Percentiles rank a stretch among this genome's conserved stretches.
phyloP scores from a whole-genome alignment of 2,888 invertebrate species.

The Baronia brevicornis region DNA sequence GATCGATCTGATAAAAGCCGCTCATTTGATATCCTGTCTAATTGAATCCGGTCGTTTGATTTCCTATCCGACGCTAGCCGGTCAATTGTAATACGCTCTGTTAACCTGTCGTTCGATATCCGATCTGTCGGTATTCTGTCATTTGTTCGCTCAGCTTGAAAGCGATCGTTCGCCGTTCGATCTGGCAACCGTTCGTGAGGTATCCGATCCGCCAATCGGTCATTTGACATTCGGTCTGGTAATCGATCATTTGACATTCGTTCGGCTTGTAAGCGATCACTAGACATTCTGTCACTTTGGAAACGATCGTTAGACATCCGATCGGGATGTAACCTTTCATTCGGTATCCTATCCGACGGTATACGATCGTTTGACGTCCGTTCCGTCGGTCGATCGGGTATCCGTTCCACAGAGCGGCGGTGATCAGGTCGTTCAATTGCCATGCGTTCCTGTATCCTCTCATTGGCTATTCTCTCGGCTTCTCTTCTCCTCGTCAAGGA shows the following conservation, averaged over 20 bases:
- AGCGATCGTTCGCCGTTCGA: constrained; percentile 18
- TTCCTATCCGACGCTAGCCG: constrained; percentile 21
- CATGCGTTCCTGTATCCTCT: constrained; percentile 35
- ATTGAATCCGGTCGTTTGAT: constrained; percentile 16
- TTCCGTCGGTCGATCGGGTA: constrained; percentile 35
- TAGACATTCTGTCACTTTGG: constrained; percentile 25
- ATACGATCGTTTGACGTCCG: constrained; percentile 22
- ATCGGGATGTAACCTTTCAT: constrained; percentile 21
- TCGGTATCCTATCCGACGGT: constrained; percentile 24
- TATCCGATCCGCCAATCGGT: constrained; percentile 20
- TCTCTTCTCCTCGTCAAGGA: constrained; percentile 31
- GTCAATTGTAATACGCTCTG: constrained; percentile 16
- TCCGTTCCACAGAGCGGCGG: constrained; percentile 35
- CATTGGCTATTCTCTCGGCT: constrained; percentile 30
- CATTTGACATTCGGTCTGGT: constrained; percentile 12
- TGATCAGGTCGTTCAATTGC: constrained; percentile 35
- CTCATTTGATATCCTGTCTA: constrained; percentile 19
- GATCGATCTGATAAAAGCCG: constrained; percentile 27
- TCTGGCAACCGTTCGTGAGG: constrained; percentile 18
- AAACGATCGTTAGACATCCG: constrained; percentile 19
- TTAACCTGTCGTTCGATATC: constrained; percentile 21
- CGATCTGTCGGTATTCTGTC: constrained; percentile 25
- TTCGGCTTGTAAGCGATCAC: constrained; percentile 31
- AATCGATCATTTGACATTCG: constrained; percentile 15
- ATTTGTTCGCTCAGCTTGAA: constrained; percentile 15